A percentile compares a stretch with the other conserved stretches of the same genome.
phyloP scores from a whole-genome alignment of 2,113 vertebrate genomes.

The Gulo gulo region DNA sequence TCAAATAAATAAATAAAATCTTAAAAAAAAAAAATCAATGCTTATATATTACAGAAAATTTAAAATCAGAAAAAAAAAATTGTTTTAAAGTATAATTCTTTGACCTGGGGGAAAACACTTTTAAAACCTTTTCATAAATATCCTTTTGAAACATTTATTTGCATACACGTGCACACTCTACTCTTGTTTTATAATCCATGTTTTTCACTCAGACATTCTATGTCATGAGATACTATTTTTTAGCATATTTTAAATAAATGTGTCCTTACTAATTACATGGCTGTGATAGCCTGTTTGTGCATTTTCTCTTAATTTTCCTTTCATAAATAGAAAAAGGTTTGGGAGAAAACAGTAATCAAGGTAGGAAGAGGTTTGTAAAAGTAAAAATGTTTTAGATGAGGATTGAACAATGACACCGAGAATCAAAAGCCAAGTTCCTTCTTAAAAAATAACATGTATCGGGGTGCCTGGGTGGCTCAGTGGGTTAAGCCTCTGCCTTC shows the following conservation, averaged over 20 bases:
- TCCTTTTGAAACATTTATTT: not conserved
- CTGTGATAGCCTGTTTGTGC: not conserved
- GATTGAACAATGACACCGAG: not conserved
- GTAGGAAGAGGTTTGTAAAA: not conserved
- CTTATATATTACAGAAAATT: not conserved
- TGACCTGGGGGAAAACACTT: not conserved
- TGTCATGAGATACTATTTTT: not conserved
- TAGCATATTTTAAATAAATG: not conserved
- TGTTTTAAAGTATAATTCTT: not conserved
- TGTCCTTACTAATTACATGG: not conserved
- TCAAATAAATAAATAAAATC: too few species aligned
- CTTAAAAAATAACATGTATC: not conserved
- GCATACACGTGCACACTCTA: not conserved
- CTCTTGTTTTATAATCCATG: not conserved
- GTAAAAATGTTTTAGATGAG: not conserved
- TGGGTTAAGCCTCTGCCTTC: too few species aligned
- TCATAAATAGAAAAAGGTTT: not conserved
- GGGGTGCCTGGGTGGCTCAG: too few species aligned
- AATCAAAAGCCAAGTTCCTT: conserved; percentile 1
- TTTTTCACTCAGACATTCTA: not conserved
- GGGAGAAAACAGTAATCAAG: not conserved
- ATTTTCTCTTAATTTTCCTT: conserved; percentile 14
- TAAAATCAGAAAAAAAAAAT: not conserved
- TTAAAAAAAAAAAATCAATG: not conserved
- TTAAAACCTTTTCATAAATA: not conserved